A percentile compares a stretch with the other conserved stretches of the same genome.
Evolutionary conservation across 1,140 invertebrate genomes (phyloP).

Genomic region (Megathymus violae): DNA sequence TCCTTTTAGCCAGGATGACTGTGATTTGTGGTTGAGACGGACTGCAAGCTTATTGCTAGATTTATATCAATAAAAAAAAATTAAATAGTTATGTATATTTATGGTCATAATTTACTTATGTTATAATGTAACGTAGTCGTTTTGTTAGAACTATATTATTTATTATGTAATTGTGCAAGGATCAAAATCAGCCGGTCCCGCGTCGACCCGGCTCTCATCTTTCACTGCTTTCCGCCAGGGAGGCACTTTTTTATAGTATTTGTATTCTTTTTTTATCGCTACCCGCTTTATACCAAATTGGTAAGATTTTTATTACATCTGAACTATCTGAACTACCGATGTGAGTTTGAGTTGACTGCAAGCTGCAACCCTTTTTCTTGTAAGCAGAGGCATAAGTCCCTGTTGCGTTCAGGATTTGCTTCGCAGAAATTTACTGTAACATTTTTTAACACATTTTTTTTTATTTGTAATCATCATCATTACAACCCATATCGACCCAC

Average conservation of each 20-base stretch:
- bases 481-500: too few relatives aligned
- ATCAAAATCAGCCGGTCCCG: conserved; percentile 41
- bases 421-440: background rate
- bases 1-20: too few relatives aligned
- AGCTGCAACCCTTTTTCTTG: conserved; percentile 17
- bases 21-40: too few relatives aligned
- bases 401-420: conserved; percentile 8
- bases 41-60: too few relatives aligned
- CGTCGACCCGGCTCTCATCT: conserved; percentile 54
- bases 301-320: conserved; percentile 20
- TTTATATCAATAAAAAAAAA: too few relatives aligned
- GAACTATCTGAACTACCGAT: background rate
- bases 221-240: conserved; percentile 57
- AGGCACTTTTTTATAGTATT: conserved; percentile 34
- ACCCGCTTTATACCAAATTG: conserved; percentile 15
- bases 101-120: too few relatives aligned
- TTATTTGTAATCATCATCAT: too few relatives aligned
- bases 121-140: background rate
- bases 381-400: too few relatives aligned
- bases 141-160: background rate
- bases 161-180: conserved; percentile 30
- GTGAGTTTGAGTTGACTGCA: background rate
- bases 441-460: background rate
- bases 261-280: conserved; percentile 4
- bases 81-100: too few relatives aligned